Evolutionary conservation across 2,113 vertebrate species (phyloP).

Genomic region (Rallus limicola): DNA sequence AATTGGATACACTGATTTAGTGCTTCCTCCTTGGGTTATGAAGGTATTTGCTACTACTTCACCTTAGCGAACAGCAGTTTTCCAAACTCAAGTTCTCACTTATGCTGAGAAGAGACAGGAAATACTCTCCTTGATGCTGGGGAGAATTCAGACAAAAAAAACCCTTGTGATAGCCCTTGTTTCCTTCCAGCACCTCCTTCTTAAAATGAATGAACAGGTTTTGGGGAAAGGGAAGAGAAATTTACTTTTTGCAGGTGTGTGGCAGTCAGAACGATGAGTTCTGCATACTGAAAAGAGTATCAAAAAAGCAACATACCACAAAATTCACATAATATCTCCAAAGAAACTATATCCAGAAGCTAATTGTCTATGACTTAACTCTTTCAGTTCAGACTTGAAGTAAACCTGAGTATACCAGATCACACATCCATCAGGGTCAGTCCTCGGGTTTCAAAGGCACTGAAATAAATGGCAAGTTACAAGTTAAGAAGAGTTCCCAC

Average conservation of each 20-base stretch:
- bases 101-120: background rate
- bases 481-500: background rate
- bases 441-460: background rate
- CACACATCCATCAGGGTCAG: background rate
- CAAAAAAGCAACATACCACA: background rate
- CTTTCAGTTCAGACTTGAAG: background rate
- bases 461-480: background rate
- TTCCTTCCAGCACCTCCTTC: background rate
- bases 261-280: background rate
- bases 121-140: background rate
- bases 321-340: background rate
- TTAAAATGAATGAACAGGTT: background rate
- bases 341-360: background rate
- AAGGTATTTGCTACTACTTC: background rate
- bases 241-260: background rate
- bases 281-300: background rate
- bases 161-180: rapidly evolving
- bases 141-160: background rate
- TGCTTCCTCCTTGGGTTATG: background rate
- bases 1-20: background rate
- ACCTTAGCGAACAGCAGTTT: background rate
- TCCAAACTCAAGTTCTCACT: background rate
- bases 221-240: background rate
- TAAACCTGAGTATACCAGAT: background rate
- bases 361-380: background rate